Base-by-base conservation (phyloP, 2,888 invertebrate species). In the Alcis repandata region DNA sequence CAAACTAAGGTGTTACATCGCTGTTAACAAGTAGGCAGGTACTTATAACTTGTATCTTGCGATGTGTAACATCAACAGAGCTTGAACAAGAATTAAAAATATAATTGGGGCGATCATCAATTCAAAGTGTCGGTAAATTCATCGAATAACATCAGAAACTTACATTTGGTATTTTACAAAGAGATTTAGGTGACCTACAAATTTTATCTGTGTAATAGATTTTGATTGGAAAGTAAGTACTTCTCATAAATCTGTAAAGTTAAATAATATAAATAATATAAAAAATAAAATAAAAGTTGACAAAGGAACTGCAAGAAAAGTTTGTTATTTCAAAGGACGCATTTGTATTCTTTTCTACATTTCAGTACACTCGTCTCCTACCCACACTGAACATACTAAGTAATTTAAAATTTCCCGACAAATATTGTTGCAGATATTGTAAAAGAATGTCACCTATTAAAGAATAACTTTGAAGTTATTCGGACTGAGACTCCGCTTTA, bases 401-500 rank as follows among this genome's bases (percentile, higher is more conserved):
- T 15, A 9, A 48, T 49, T 17, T 49, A 32, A 32, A 27, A 49
- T 15, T 17, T 32, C 9, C 2, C 15, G 4, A 49, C 32, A 32
- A 49, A 49, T 49, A 10, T 32, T 52, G 46, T 57, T 38, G 27
- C 52, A 38, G 27, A 49, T 51, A 57, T 46, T 67, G 63, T 46
- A 46, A 49, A 53, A 20, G 46, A 60, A 59, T 43, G 49, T 43
- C 58, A 53, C 45, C 40, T 62, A 54, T 54, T 59, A 58, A 58
- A 41, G 49, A 64, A 56, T 59, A 58, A 61, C 57, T 51, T 61
- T 40, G 52, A 38, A 61, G 57, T 60, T 61, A 66, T 61, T 66
- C 60, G 46, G 46, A 60, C 65, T 51, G 41, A 57, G 57, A 57
- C 59, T 56, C 59, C 51, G 22, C 52, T 61, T 60, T 46, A 61